Evolutionary conservation across 2,797 vertebrate species (phyloP).

Genomic region (Pipistrellus pipistrellus): DNA sequence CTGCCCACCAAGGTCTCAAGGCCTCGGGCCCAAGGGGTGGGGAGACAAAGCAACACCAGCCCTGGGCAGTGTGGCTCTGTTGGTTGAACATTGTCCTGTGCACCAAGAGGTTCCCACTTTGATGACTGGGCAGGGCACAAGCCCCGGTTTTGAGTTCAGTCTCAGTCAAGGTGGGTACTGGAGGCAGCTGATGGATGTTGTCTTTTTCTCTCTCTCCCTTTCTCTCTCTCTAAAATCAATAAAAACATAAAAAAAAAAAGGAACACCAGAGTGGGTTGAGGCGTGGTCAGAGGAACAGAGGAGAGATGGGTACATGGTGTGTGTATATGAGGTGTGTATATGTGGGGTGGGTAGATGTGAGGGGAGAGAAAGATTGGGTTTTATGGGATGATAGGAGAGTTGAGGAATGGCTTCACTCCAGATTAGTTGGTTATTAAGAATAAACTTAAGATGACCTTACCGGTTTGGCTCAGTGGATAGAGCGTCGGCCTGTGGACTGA

Average conservation of each 20-base stretch:
- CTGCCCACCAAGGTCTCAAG: neutral
- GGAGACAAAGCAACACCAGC: neutral
- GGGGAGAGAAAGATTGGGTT: neutral
- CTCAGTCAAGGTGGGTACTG: neutral
- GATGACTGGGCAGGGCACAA: neutral
- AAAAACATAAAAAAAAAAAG: neutral
- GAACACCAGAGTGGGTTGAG: neutral
- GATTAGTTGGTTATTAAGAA: conserved; percentile 4
- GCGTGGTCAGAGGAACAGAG: neutral
- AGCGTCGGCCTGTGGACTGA: too few species aligned
- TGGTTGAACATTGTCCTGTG: neutral
- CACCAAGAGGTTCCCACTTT: neutral
- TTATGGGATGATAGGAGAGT: neutral
- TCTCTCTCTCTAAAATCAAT: neutral
- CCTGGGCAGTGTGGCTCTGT: neutral
- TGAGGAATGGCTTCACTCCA: neutral
- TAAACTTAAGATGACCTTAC: neutral
- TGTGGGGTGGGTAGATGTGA: neutral
- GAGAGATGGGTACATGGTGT: neutral
- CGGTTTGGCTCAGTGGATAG: too few species aligned
- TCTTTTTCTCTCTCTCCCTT: neutral
- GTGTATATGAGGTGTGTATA: neutral
- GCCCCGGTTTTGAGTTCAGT: neutral
- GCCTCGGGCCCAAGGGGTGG: neutral
- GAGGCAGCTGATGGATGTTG: neutral